phyloP scores from a whole-genome alignment of 1,140 invertebrate species.

The Daktulosphaira vitifoliae region DNA sequence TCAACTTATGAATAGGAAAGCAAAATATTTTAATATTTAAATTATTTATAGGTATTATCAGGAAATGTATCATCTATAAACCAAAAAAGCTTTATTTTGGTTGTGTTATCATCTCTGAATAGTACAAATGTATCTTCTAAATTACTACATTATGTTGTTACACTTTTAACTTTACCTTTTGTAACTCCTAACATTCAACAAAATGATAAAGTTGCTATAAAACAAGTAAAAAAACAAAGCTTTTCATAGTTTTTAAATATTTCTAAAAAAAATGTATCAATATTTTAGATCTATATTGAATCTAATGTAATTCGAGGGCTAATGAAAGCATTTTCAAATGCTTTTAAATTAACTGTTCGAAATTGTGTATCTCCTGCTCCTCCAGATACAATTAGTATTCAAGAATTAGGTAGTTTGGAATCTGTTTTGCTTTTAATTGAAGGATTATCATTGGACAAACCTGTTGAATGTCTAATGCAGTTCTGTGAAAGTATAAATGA shows the following conservation, averaged over 20 bases:
- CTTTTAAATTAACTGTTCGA: slow-evolving; percentile 4
- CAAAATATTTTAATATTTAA: too few species aligned
- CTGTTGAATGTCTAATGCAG: slow-evolving; percentile 16
- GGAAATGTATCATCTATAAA: slow-evolving; percentile 20
- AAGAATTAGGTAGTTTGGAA: slow-evolving; percentile 18
- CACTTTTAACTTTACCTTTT: slow-evolving; percentile 11
- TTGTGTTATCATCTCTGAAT: slow-evolving; percentile 9
- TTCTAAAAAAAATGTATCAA: too few species aligned
- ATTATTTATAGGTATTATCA: slow-evolving; percentile 11
- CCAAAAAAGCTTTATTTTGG: slow-evolving; percentile 24
- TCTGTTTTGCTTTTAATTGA: slow-evolving; percentile 9
- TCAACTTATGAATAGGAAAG: too few species aligned
- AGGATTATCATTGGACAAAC: slow-evolving; percentile 24
- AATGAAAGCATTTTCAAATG: slow-evolving; percentile 21
- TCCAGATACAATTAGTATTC: neutral
- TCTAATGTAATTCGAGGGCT: slow-evolving; percentile 14
- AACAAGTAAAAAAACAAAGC: neutral
- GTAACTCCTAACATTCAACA: slow-evolving; percentile 11
- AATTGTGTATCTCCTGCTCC: slow-evolving; percentile 26
- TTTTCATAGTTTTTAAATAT: too few species aligned
- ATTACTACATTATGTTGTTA: slow-evolving; percentile 17
- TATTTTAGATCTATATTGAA: slow-evolving; percentile 20
- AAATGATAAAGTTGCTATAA: neutral
- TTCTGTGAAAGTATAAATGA: neutral
- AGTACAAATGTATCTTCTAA: neutral